phyloP scores from a whole-genome alignment of 2,888 invertebrate species.

The Hemistola chrysoprasaria region DNA sequence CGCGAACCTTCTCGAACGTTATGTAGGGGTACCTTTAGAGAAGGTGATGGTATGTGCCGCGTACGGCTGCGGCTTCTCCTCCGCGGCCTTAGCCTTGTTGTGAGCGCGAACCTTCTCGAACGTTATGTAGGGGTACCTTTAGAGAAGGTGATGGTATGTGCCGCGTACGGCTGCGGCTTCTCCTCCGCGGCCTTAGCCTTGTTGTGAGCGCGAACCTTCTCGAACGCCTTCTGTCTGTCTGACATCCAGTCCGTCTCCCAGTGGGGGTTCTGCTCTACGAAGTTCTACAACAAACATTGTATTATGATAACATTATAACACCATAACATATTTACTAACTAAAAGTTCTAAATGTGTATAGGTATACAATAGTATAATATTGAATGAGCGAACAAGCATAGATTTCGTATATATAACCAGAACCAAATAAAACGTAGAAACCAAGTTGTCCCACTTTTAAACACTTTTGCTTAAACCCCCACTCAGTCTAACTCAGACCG shows the following conservation, averaged over 20 bases:
- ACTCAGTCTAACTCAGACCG: no score
- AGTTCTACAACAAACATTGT: conserved; percentile 85
- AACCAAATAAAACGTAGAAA: no score
- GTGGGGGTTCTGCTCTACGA: conserved; percentile 91
- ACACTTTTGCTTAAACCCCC: no score
- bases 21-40: no score
- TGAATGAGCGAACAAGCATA: no score
- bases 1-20: conserved; percentile 53
- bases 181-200: conserved; percentile 44
- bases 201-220: conserved; percentile 61
- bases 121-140: conserved; percentile 45
- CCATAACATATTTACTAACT: no score
- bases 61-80: conserved; percentile 48
- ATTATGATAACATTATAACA: no score
- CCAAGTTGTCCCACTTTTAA: no score
- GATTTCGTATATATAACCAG: no score
- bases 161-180: conserved; percentile 52
- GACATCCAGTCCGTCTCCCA: conserved; percentile 95
- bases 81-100: conserved; percentile 43
- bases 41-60: conserved; percentile 50
- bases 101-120: conserved; percentile 74
- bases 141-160: conserved; percentile 70
- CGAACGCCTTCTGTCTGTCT: conserved; percentile 88
- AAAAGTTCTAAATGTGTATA: no score
- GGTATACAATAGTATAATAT: no score